A percentile compares a stretch with the other conserved stretches of the same genome.
phyloP scores from a whole-genome alignment of 2,797 vertebrate genomes.

The Tokudaia muenninki region DNA sequence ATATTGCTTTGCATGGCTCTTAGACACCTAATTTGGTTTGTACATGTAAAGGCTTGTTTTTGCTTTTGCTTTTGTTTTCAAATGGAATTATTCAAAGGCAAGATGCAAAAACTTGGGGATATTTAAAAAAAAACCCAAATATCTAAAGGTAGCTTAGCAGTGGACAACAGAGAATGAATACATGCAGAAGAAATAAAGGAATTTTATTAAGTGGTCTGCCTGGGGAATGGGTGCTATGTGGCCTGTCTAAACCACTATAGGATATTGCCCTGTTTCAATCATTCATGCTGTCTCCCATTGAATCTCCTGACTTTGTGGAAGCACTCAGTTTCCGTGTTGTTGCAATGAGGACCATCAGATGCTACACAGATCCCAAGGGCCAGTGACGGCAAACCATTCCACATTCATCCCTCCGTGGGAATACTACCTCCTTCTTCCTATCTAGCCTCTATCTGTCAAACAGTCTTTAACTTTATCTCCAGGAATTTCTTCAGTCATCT shows the following conservation, averaged over 20 bases:
- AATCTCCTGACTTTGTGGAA: neutral
- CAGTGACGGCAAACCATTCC: neutral
- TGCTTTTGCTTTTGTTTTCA: neutral
- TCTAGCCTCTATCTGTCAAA: neutral
- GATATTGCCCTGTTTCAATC: neutral
- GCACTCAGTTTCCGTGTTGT: neutral
- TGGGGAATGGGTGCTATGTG: neutral
- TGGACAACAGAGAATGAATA: neutral
- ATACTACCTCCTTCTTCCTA: neutral
- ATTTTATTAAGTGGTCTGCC: neutral
- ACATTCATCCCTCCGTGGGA: neutral
- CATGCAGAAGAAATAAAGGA: neutral
- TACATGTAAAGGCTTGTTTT: neutral
- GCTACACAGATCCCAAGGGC: neutral
- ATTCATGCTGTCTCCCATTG: neutral
- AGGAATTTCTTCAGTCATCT: neutral
- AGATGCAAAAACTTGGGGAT: neutral
- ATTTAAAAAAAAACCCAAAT: neutral
- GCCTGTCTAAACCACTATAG: neutral
- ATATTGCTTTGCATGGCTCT: neutral
- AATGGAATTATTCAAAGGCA: conserved; percentile 39
- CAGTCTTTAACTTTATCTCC: neutral
- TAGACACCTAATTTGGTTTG: neutral
- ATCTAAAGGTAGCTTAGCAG: neutral
- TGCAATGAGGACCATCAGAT: neutral